These are phyloP conservation scores for Pluvianellus socialis DNA, from an alignment of 2,113 vertebrate genomes.

Conservation along the genomic window DNA sequence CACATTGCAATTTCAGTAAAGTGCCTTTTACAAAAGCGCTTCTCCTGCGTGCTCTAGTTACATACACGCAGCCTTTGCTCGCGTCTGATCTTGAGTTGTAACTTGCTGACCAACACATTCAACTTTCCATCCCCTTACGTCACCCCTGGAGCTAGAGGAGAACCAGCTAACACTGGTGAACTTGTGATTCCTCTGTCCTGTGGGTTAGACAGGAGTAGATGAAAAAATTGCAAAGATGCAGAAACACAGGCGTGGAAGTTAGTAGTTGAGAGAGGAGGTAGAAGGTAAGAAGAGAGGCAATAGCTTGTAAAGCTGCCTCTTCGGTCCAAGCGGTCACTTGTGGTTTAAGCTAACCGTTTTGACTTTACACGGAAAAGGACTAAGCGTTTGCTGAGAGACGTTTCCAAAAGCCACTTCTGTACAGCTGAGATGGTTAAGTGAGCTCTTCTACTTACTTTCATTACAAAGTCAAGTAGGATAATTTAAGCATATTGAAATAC, in stretches of 20 bases:
- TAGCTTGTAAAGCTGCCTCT: neutral
- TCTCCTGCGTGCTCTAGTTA: neutral
- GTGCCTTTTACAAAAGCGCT: neutral
- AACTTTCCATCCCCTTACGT: neutral
- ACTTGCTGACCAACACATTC: neutral
- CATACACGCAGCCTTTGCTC: neutral
- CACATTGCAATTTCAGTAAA: neutral
- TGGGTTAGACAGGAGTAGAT: neutral
- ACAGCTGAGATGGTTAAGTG: neutral
- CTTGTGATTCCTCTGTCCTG: neutral
- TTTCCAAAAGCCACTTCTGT: neutral
- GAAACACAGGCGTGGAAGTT: rapidly evolving
- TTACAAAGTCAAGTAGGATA: neutral
- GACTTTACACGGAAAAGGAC: neutral
- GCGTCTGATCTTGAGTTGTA: neutral
- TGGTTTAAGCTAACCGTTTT: neutral
- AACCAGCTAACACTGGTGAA: neutral
- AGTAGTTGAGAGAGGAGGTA: neutral
- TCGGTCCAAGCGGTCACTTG: neutral
- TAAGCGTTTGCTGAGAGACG: neutral
- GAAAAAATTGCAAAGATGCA: neutral
- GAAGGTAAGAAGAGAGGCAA: neutral
- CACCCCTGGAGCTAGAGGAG: neutral
- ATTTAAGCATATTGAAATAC: neutral
- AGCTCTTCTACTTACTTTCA: neutral